phyloP scores from a whole-genome alignment of 2,113 vertebrate genomes.

The Hypomesus transpacificus region DNA sequence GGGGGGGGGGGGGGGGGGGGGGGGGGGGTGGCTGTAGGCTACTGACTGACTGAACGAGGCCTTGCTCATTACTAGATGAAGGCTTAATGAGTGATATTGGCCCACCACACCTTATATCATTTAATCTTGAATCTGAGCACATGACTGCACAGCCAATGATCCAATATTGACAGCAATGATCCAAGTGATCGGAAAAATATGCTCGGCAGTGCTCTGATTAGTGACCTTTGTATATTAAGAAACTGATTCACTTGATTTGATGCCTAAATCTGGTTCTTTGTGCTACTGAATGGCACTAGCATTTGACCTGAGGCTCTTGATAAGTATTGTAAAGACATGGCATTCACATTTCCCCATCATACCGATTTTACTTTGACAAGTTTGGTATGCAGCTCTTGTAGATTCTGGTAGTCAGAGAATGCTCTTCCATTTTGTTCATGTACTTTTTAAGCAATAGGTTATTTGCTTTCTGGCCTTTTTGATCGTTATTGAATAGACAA shows the following conservation, averaged over 20 bases:
- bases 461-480: constrained; percentile 53
- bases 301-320: constrained; percentile 38
- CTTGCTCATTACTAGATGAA: constrained; percentile 72
- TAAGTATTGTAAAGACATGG: constrained; percentile 44
- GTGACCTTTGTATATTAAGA: constrained; percentile 49
- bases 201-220: constrained; percentile 30
- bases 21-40: constrained; percentile 63
- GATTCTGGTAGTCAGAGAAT: constrained; percentile 39
- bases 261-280: constrained; percentile 15
- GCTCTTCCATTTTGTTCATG: constrained; percentile 57
- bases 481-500: constrained; percentile 70
- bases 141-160: constrained; percentile 55
- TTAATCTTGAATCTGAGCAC: constrained; percentile 72
- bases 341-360: constrained; percentile 49
- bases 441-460: constrained; percentile 64
- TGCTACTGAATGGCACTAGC: constrained; percentile 32
- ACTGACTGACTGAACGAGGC: constrained; percentile 61
- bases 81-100: constrained; percentile 72
- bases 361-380: constrained; percentile 46
- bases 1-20: constrained; percentile 55
- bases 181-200: no score
- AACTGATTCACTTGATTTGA: constrained; percentile 10
- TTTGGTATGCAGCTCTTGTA: constrained; percentile 47
- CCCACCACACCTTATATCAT: constrained; percentile 69
- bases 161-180: constrained; percentile 38